A percentile compares a stretch with the other conserved stretches of the same genome.
phyloP scores from a whole-genome alignment of 2,113 vertebrate genomes.

The Mormyrus iriodes region DNA sequence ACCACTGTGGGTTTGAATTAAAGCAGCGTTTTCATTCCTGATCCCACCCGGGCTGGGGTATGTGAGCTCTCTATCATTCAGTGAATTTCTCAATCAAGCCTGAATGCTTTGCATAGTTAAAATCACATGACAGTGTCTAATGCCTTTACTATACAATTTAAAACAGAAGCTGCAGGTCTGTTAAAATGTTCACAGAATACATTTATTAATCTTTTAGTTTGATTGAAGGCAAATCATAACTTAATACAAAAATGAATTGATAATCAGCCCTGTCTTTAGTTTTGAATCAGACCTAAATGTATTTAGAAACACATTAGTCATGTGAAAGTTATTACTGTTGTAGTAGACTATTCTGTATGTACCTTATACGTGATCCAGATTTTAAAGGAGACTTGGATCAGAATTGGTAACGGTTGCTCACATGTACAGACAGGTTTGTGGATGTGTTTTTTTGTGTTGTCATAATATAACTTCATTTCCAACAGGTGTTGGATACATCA shows the following conservation, averaged over 20 bases:
- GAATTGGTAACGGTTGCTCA: neutral
- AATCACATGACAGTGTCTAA: neutral
- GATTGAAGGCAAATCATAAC: neutral
- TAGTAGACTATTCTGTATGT: neutral
- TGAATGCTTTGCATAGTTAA: neutral
- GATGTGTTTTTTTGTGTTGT: constrained; percentile 2
- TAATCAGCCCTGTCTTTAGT: neutral
- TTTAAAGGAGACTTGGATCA: neutral
- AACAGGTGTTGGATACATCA: constrained; percentile 73
- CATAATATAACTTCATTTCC: constrained; percentile 57
- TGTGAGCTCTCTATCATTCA: neutral
- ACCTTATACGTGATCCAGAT: neutral
- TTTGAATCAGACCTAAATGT: neutral
- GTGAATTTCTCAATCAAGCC: neutral
- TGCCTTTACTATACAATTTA: neutral
- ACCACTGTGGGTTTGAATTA: no score
- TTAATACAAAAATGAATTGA: neutral
- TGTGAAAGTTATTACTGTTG: neutral
- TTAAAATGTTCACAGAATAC: neutral
- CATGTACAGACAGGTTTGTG: neutral
- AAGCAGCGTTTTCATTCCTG: neutral
- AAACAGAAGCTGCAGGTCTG: neutral
- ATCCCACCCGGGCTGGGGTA: neutral
- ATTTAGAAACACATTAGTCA: neutral
- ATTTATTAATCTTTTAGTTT: neutral